phyloP scores from a whole-genome alignment of 2,797 vertebrate species.

The Manis pentadactyla region DNA sequence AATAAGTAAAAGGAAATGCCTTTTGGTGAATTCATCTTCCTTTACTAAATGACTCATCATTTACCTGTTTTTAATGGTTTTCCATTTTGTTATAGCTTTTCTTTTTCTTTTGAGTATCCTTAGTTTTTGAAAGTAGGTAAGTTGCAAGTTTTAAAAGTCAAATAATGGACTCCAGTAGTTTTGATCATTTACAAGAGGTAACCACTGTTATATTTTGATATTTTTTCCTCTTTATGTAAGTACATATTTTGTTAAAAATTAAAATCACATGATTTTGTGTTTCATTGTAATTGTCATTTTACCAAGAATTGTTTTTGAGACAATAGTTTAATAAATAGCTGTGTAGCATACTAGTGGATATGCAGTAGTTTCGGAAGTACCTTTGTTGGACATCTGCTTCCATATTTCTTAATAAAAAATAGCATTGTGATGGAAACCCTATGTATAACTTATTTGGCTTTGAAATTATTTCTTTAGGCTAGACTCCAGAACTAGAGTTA shows the following conservation, averaged over 20 bases:
- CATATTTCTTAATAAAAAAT: background rate
- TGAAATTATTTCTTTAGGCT: background rate
- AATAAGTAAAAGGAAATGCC: background rate
- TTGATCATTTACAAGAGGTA: background rate
- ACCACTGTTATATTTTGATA: background rate
- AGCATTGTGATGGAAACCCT: background rate
- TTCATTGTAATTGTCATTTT: background rate
- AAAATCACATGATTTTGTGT: background rate
- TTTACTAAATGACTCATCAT: background rate
- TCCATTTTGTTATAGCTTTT: conserved; percentile 13
- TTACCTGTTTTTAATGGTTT: background rate
- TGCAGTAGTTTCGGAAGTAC: background rate
- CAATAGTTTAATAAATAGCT: conserved; percentile 1
- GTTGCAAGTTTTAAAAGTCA: conserved; percentile 36
- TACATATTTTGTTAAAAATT: background rate
- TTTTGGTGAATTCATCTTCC: background rate
- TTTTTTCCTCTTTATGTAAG: background rate
- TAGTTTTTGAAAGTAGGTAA: conserved; percentile 18
- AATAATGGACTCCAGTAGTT: background rate
- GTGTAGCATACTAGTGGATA: background rate
- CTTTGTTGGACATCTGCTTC: background rate
- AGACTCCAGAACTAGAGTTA: background rate
- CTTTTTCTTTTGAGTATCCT: background rate
- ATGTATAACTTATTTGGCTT: background rate
- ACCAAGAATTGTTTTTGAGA: background rate